A percentile compares a stretch with the other conserved stretches of the same genome.
Evolutionary conservation across 2,113 vertebrate genomes (phyloP).

Genomic region (Myiozetetes cayanensis): DNA sequence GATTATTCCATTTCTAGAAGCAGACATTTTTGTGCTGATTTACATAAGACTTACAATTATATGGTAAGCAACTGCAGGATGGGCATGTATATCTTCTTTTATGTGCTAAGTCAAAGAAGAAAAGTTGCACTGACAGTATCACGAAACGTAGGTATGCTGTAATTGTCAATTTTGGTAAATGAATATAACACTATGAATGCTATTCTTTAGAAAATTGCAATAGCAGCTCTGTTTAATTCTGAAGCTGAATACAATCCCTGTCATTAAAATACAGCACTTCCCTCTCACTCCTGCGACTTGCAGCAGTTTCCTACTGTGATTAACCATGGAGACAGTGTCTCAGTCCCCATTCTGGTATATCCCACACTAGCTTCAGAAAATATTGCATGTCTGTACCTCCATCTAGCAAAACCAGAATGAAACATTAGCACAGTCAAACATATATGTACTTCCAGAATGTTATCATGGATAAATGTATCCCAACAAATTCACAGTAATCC

Average conservation of each 20-base stretch:
- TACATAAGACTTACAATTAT: background rate
- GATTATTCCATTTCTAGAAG: background rate
- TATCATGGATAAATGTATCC: background rate
- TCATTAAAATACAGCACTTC: background rate
- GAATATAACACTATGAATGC: background rate
- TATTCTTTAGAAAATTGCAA: background rate
- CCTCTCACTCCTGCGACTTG: background rate
- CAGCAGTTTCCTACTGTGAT: background rate
- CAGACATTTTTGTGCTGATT: background rate
- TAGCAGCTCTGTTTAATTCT: background rate
- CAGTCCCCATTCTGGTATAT: background rate
- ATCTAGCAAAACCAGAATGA: background rate
- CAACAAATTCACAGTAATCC: background rate
- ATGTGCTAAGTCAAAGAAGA: background rate
- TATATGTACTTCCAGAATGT: background rate
- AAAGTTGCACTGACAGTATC: background rate
- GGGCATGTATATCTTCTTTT: background rate
- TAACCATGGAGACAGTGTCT: background rate
- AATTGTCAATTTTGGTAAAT: background rate
- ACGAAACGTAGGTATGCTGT: fast-evolving
- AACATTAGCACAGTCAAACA: background rate
- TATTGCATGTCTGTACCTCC: background rate
- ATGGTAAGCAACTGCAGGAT: background rate
- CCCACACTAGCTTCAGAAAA: background rate
- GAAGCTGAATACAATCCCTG: background rate